These are phyloP conservation scores for Astreopora myriophthalma DNA, from an alignment of 64 coral and sea anemone genomes.

Conservation along the genomic window DNA sequence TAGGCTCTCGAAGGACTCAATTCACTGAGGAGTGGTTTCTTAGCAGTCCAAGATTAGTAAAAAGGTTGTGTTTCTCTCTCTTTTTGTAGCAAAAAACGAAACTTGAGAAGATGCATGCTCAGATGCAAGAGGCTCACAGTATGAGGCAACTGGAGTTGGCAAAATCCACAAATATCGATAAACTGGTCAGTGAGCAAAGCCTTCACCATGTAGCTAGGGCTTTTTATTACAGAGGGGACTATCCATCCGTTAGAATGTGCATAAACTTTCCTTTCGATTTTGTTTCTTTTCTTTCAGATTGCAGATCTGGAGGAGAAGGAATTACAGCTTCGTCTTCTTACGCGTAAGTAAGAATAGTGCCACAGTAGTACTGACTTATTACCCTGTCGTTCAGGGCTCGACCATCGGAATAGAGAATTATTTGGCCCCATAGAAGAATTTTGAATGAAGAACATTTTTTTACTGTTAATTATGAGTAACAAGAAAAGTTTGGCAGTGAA, in stretches of 20 bases:
- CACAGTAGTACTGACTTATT: no score
- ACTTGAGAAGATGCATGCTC: slow-evolving; percentile 91
- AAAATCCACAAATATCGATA: slow-evolving; percentile 95
- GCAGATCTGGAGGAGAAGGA: slow-evolving; percentile 90
- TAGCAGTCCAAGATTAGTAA: background rate
- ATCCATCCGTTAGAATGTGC: no score
- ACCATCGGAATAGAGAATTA: no score
- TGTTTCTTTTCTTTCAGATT: slow-evolving; percentile 58
- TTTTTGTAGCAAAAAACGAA: slow-evolving; percentile 86
- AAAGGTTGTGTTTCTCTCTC: background rate
- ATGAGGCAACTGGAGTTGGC: slow-evolving; percentile 86
- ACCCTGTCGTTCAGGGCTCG: no score
- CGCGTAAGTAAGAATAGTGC: slow-evolving; percentile 68
- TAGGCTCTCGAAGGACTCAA: background rate
- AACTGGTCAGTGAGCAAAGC: slow-evolving; percentile 76
- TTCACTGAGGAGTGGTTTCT: background rate
- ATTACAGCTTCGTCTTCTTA: slow-evolving; percentile 69
- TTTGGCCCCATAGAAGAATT: no score
- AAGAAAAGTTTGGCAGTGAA: no score
- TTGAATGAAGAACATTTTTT: no score
- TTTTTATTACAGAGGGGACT: no score
- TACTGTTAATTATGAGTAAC: no score
- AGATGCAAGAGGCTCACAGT: slow-evolving; percentile 83
- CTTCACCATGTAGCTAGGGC: background rate
- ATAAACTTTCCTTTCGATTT: no score